A percentile compares a stretch with the other conserved stretches of the same genome.
phyloP scores from a whole-genome alignment of 2,113 vertebrate genomes.

The Ellobius talpinus region DNA sequence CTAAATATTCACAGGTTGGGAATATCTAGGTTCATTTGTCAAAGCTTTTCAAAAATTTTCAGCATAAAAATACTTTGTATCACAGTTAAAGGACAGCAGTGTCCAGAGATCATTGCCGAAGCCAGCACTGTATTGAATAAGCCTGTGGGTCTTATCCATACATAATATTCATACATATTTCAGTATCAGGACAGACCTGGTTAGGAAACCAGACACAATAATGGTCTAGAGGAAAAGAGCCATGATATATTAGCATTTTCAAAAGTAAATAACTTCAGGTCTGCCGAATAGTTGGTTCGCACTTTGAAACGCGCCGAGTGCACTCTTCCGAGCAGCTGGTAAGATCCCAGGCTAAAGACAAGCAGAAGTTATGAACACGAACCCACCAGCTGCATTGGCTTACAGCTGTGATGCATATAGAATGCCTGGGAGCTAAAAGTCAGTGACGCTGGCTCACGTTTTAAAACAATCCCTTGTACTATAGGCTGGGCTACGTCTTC shows the following conservation, averaged over 20 bases:
- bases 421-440: not conserved
- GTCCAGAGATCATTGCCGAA: slow-evolving; percentile 83
- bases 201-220: not conserved
- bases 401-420: not conserved
- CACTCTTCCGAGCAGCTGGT: not conserved
- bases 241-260: not conserved
- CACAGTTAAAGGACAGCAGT: slow-evolving; percentile 86
- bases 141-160: slow-evolving; percentile 79
- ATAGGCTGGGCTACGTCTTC: not conserved
- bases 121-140: slow-evolving; percentile 74
- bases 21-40: slow-evolving; percentile 89
- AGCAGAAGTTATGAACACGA: not conserved
- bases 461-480: slow-evolving; percentile 17
- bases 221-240: not conserved
- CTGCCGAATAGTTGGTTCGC: not conserved
- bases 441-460: not conserved
- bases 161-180: slow-evolving; percentile 93
- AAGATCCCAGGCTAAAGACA: not conserved
- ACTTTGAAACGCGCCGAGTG: not conserved
- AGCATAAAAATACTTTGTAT: slow-evolving; percentile 82
- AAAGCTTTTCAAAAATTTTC: slow-evolving; percentile 83
- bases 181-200: slow-evolving; percentile 88
- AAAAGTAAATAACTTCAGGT: not conserved
- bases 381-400: not conserved
- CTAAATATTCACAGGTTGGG: slow-evolving; percentile 91